Percentiles rank a stretch among this genome's conserved stretches.
phyloP scores from a whole-genome alignment of 2,888 invertebrate species.

The Lagria hirta region DNA sequence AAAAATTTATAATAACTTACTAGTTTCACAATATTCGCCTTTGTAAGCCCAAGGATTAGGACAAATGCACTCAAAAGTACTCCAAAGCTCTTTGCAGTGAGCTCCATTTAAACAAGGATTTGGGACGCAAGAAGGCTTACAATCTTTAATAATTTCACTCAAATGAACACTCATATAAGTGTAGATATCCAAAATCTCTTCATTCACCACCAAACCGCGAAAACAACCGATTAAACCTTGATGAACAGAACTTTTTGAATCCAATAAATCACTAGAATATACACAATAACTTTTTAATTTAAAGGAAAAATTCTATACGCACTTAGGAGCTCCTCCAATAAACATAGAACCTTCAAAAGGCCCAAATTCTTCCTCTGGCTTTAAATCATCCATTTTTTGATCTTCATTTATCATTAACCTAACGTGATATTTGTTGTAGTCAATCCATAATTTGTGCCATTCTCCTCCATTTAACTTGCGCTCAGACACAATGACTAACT shows the following conservation, averaged over 20 bases:
- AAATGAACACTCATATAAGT: slow-evolving; percentile 90
- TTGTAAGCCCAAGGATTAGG: slow-evolving; percentile 91
- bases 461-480: slow-evolving; percentile 86
- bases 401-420: slow-evolving; percentile 91
- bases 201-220: slow-evolving; percentile 88
- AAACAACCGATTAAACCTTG: slow-evolving; percentile 94
- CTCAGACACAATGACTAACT: slow-evolving; percentile 76
- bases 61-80: slow-evolving; percentile 89
- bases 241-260: slow-evolving; percentile 77
- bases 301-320: slow-evolving; percentile 52
- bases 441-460: slow-evolving; percentile 96
- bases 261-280: slow-evolving; percentile 70
- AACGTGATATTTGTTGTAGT: slow-evolving; percentile 91
- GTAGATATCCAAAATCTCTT: slow-evolving; percentile 86
- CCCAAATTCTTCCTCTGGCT: slow-evolving; percentile 85
- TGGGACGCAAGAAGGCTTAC: slow-evolving; percentile 91
- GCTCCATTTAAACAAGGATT: slow-evolving; percentile 93
- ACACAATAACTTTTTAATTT: slow-evolving; percentile 15
- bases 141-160: slow-evolving; percentile 89
- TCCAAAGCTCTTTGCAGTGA: slow-evolving; percentile 88
- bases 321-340: slow-evolving; percentile 91
- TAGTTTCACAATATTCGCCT: slow-evolving; percentile 86
- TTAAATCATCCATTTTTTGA: slow-evolving; percentile 82
- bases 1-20: slow-evolving; percentile 63
- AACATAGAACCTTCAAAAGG: slow-evolving; percentile 93